phyloP scores from a whole-genome alignment of 2,888 invertebrate species.

The Tenodera sinensis region DNA sequence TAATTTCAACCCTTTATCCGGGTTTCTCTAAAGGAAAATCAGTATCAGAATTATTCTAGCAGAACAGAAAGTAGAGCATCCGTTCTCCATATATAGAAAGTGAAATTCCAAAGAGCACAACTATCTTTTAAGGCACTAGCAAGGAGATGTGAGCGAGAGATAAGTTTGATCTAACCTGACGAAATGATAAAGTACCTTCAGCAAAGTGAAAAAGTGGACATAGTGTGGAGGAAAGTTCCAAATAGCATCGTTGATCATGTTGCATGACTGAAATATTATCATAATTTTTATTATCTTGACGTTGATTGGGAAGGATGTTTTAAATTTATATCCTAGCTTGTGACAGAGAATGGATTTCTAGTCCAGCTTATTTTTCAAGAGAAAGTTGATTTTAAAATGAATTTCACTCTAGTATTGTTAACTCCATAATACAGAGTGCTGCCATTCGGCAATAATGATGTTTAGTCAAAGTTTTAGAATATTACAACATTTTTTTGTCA shows the following conservation, averaged over 20 bases:
- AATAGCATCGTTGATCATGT: neutral
- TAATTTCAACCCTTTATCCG: too few species aligned
- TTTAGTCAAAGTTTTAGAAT: too few species aligned
- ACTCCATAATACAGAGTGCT: too few species aligned
- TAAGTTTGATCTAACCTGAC: neutral
- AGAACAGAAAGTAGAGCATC: neutral
- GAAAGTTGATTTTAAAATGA: too few species aligned
- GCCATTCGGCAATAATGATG: too few species aligned
- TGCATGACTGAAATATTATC: neutral
- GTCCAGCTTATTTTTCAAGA: neutral
- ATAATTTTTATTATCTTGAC: neutral
- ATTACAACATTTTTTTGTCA: too few species aligned
- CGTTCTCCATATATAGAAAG: neutral
- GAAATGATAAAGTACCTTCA: neutral
- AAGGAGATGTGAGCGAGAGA: neutral
- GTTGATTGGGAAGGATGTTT: neutral
- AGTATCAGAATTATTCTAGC: too few species aligned
- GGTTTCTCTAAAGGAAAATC: too few species aligned
- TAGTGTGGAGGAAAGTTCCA: neutral
- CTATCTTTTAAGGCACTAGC: neutral
- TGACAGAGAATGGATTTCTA: neutral
- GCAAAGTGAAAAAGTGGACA: neutral
- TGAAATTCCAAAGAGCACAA: neutral
- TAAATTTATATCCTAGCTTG: neutral
- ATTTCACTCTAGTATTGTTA: too few species aligned